Evolutionary conservation across 2,797 vertebrate genomes (phyloP).

Genomic region (Rhodeus uyekii): DNA sequence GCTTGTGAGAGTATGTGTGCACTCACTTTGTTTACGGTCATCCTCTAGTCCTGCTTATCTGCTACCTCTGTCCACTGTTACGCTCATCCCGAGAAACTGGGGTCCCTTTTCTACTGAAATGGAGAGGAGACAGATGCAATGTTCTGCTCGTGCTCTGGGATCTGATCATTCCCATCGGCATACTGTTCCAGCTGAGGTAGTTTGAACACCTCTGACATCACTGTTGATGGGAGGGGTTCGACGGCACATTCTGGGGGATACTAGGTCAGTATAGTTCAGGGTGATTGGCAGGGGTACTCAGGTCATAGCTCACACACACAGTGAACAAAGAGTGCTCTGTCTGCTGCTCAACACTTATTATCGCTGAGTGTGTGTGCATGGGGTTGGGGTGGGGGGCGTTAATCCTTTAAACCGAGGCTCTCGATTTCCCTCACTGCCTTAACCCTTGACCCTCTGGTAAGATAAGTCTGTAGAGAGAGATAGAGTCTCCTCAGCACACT

Average conservation of each 20-base stretch:
- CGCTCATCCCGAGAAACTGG: conserved; percentile 52
- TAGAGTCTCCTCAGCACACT: not conserved
- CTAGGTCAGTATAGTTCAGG: conserved; percentile 16
- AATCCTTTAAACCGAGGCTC: conserved; percentile 45
- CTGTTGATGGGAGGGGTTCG: not conserved
- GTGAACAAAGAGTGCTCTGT: conserved; percentile 61
- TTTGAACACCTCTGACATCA: conserved; percentile 8
- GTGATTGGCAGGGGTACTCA: not conserved
- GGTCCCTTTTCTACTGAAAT: not conserved
- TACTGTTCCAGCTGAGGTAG: not conserved
- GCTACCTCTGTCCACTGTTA: conserved; percentile 72
- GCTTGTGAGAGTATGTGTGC: conserved; percentile 56
- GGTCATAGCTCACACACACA: conserved; percentile 10
- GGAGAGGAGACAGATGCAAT: not conserved
- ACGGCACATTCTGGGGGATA: not conserved
- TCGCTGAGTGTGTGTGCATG: conserved; percentile 33
- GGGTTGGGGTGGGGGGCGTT: not conserved
- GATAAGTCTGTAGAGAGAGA: conserved; percentile 13
- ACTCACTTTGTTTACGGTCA: conserved; percentile 77
- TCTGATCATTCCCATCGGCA: not conserved
- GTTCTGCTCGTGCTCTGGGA: not conserved
- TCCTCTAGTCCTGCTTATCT: conserved; percentile 77
- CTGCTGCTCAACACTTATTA: conserved; percentile 48
- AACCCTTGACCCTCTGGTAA: conserved; percentile 46
- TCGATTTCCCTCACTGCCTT: conserved; percentile 10